Evolutionary conservation across 2,113 vertebrate genomes (phyloP).

Genomic region (Mungos mungo): DNA sequence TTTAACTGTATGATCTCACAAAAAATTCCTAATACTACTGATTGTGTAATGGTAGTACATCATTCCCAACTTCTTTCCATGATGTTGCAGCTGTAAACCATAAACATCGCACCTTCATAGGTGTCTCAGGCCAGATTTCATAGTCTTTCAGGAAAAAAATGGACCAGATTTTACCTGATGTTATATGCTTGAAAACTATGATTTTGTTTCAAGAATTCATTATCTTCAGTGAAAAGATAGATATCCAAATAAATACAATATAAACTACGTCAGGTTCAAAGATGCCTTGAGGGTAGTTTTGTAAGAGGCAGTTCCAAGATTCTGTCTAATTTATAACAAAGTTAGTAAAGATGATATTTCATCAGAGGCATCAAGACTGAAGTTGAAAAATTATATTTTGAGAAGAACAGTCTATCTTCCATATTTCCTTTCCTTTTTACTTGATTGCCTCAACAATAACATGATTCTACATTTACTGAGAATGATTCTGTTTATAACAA

Average conservation of each 20-base stretch:
- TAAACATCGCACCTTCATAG: background rate
- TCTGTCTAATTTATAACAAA: constrained; percentile 3
- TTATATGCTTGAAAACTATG: background rate
- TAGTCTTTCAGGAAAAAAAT: background rate
- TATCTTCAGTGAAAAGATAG: constrained; percentile 8
- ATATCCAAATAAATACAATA: constrained; percentile 19
- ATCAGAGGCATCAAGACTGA: background rate
- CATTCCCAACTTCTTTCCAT: background rate
- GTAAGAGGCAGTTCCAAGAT: background rate
- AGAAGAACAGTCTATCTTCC: background rate
- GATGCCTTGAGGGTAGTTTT: background rate
- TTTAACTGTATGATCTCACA: background rate
- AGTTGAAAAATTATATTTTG: background rate
- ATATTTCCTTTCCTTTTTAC: constrained; percentile 9
- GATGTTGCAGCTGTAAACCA: background rate
- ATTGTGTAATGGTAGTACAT: background rate
- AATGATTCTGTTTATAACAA: background rate
- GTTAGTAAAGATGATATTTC: background rate
- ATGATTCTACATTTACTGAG: background rate
- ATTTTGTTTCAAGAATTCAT: background rate
- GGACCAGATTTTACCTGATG: background rate
- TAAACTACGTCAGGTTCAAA: background rate
- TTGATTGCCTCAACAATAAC: constrained; percentile 1
- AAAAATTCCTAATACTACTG: background rate
- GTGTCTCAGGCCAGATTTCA: background rate